Percentiles rank a stretch among this genome's conserved stretches.
phyloP scores from a whole-genome alignment of 2,113 vertebrate genomes.

The Dissostichus mawsoni region DNA sequence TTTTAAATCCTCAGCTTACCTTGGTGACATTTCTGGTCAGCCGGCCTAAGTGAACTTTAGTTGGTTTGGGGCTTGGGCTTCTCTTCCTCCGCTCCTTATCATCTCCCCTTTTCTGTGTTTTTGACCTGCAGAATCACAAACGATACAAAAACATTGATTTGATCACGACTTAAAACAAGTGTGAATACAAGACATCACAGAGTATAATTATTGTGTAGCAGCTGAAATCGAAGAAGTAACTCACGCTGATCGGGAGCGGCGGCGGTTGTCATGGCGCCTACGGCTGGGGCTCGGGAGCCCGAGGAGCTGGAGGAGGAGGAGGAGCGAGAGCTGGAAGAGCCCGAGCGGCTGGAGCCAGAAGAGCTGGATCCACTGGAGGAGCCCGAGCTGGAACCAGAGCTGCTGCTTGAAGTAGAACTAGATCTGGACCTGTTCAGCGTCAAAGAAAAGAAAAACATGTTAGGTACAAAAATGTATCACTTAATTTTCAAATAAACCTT shows the following conservation, averaged over 20 bases:
- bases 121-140: slow-evolving; percentile 85
- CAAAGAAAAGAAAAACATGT: neutral
- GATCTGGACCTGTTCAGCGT: slow-evolving; percentile 76
- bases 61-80: slow-evolving; percentile 94
- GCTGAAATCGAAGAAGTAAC: slow-evolving; percentile 35
- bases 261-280: slow-evolving; percentile 93
- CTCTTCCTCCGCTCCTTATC: slow-evolving; percentile 95
- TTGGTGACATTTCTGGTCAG: slow-evolving; percentile 97
- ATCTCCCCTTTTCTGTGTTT: slow-evolving; percentile 94
- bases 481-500: slow-evolving; percentile 46
- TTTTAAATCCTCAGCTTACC: slow-evolving; percentile 76
- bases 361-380: slow-evolving; percentile 98
- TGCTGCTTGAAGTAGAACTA: slow-evolving; percentile 95
- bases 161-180: neutral
- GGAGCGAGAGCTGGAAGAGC: slow-evolving; percentile 94
- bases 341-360: slow-evolving; percentile 94
- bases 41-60: slow-evolving; percentile 94
- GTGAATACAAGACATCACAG: neutral
- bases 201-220: neutral
- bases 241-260: slow-evolving; percentile 94
- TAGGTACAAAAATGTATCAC: neutral
- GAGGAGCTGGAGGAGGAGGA: slow-evolving; percentile 97
- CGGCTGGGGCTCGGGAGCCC: slow-evolving; percentile 93
- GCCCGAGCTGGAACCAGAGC: slow-evolving; percentile 95
- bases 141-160: neutral